A percentile compares a stretch with the other conserved stretches of the same genome.
Conservation (phyloP, 2,797 vertebrate species). For the Ispidina picta region DNA sequence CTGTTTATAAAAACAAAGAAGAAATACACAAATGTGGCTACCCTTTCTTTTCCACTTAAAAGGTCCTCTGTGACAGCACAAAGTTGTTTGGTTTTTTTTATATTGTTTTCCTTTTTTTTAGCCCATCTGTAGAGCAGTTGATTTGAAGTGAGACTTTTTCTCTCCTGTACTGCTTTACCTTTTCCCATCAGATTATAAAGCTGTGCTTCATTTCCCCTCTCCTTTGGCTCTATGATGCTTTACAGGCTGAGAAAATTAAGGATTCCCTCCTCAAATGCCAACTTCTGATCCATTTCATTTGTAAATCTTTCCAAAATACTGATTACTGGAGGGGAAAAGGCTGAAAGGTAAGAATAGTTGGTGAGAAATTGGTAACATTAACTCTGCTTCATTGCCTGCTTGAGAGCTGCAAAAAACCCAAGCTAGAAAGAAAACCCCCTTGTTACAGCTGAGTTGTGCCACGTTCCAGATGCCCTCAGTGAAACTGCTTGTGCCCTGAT, state of each 20-base stretch:
- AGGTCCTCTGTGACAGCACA: background rate
- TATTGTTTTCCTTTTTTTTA: no score
- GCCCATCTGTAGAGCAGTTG: background rate
- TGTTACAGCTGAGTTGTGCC: background rate
- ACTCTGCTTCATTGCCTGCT: background rate
- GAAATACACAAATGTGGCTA: background rate
- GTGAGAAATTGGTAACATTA: background rate
- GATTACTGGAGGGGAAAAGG: background rate
- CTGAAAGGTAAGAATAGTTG: background rate
- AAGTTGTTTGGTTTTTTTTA: no score
- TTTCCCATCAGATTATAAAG: background rate
- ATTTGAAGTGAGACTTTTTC: background rate
- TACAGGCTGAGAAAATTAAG: background rate
- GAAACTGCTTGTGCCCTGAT: rapidly evolving
- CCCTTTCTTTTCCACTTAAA: background rate
- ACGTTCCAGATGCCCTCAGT: background rate
- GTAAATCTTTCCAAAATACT: background rate
- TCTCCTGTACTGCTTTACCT: background rate
- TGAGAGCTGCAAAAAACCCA: background rate
- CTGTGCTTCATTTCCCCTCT: background rate
- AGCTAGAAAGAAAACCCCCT: background rate
- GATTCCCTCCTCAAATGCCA: background rate
- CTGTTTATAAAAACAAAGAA: background rate
- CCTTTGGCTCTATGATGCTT: background rate
- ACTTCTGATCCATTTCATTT: background rate